Conservation (phyloP, 2,888 invertebrate genomes). For the Pyrgus malvae region DNA sequence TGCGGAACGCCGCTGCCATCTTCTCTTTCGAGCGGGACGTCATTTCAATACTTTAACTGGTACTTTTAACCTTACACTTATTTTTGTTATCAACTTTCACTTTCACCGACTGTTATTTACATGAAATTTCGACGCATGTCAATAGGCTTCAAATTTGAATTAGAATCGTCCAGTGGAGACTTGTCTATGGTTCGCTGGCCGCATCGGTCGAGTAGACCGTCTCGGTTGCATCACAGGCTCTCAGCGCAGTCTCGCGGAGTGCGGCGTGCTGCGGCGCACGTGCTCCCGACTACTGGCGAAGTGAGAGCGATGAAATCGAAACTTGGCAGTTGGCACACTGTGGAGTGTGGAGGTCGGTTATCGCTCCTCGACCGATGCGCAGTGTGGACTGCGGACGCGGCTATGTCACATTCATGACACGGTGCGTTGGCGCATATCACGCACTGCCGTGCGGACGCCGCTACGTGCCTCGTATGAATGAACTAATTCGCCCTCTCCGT, state of each 20-base stretch:
- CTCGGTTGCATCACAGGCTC: slow-evolving; percentile 46
- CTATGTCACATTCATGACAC: slow-evolving; percentile 51
- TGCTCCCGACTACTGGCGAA: slow-evolving; percentile 58
- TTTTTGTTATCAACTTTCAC: slow-evolving; percentile 43
- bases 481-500: slow-evolving; percentile 34
- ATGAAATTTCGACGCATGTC: slow-evolving; percentile 48
- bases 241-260: slow-evolving; percentile 50
- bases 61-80: slow-evolving; percentile 30
- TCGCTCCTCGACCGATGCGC: slow-evolving; percentile 50
- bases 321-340: slow-evolving; percentile 68
- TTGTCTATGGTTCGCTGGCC: slow-evolving; percentile 30
- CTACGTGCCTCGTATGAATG: slow-evolving; percentile 45
- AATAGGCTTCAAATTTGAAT: slow-evolving; percentile 57
- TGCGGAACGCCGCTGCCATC: slow-evolving; percentile 90
- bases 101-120: slow-evolving; percentile 37
- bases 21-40: slow-evolving; percentile 91
- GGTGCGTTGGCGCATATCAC: slow-evolving; percentile 54
- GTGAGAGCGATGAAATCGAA: slow-evolving; percentile 67
- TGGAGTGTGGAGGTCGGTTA: slow-evolving; percentile 62
- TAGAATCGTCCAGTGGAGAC: slow-evolving; percentile 39
- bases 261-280: slow-evolving; percentile 50
- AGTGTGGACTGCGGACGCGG: slow-evolving; percentile 44
- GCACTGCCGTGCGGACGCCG: slow-evolving; percentile 44
- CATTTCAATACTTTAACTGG: slow-evolving; percentile 69
- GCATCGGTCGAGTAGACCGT: slow-evolving; percentile 28